Conservation (phyloP, 2,797 vertebrate genomes). For the Anguilla marmorata region DNA sequence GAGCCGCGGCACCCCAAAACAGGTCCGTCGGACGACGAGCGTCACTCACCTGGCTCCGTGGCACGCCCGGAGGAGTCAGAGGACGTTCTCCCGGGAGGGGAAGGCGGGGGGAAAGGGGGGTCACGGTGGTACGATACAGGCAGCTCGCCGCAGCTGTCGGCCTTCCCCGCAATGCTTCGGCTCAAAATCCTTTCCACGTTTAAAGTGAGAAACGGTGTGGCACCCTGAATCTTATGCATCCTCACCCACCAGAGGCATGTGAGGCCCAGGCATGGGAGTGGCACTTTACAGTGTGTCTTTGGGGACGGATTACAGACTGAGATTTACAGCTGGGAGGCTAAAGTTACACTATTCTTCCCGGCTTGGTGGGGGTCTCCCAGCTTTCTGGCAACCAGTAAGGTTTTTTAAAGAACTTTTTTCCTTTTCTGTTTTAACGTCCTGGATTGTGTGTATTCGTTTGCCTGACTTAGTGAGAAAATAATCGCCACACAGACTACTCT, state of each 20-base stretch:
- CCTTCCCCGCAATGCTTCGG: background rate
- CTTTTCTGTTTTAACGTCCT: slow-evolving; percentile 34
- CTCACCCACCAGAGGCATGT: slow-evolving; percentile 66
- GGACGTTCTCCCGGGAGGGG: background rate
- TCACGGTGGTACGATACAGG: background rate
- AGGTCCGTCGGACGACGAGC: background rate
- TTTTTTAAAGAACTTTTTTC: slow-evolving; percentile 64
- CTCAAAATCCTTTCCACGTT: slow-evolving; percentile 67
- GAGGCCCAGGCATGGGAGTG: slow-evolving; percentile 74
- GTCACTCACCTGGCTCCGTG: slow-evolving; percentile 10
- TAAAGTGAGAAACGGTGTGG: slow-evolving; percentile 68
- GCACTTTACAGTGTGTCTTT: slow-evolving; percentile 72
- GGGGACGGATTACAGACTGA: slow-evolving; percentile 81
- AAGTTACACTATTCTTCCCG: slow-evolving; percentile 81
- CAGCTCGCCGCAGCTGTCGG: background rate
- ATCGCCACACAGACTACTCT: slow-evolving; percentile 59
- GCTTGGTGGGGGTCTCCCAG: slow-evolving; percentile 75
- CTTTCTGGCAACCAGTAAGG: slow-evolving; percentile 70
- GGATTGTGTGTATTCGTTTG: slow-evolving; percentile 62
- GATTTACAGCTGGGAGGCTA: slow-evolving; percentile 80
- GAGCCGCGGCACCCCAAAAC: background rate
- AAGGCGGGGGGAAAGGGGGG: background rate
- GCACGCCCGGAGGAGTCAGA: background rate
- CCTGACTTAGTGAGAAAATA: slow-evolving; percentile 68
- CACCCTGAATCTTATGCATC: slow-evolving; percentile 70